Conservation (phyloP, 2,113 vertebrate species). For the Odontophorus gujanensis region DNA sequence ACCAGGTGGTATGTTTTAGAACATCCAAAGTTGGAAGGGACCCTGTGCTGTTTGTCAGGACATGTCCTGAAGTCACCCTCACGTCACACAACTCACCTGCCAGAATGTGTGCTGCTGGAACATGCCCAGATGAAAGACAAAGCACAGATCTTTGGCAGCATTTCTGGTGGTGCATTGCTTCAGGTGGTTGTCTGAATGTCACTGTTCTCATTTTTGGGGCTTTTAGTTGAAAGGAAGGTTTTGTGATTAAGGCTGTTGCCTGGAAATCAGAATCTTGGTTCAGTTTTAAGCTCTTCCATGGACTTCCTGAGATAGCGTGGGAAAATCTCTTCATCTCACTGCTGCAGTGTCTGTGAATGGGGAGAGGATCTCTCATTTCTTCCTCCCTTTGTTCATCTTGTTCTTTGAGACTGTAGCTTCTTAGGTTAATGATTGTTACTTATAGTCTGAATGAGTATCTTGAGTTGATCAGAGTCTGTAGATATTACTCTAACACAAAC, state of each 20-base stretch:
- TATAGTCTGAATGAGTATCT: rapidly evolving
- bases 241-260: background rate
- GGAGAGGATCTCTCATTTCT: constrained; percentile 9
- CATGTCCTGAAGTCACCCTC: background rate
- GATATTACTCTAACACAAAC: background rate
- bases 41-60: background rate
- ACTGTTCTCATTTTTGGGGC: background rate
- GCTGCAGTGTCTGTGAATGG: background rate
- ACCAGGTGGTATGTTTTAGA: background rate
- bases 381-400: constrained; percentile 51
- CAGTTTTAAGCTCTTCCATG: background rate
- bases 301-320: constrained; percentile 9
- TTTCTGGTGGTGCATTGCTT: background rate
- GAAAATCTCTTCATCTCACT: constrained; percentile 7
- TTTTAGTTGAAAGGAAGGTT: background rate
- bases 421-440: background rate
- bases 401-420: background rate
- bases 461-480: background rate
- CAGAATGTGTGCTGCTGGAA: background rate
- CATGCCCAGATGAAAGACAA: background rate
- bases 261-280: background rate
- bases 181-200: background rate
- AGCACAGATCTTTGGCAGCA: rapidly evolving
- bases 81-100: background rate
- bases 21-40: background rate